Evolutionary conservation across 2,888 invertebrate species (phyloP).

Genomic region (Invenusta paracnida): DNA sequence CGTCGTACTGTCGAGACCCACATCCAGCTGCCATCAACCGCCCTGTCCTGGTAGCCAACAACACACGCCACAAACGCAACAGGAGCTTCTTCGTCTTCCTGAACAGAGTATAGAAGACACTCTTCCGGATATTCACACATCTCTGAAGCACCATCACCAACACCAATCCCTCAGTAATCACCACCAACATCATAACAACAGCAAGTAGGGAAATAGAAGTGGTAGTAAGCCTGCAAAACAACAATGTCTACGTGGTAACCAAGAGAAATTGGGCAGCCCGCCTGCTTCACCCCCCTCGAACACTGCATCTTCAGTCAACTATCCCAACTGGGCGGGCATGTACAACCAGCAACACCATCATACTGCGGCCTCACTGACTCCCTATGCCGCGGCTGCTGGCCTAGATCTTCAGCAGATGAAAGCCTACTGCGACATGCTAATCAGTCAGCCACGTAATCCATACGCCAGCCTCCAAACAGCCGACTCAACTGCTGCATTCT

Average conservation of each 20-base stretch:
- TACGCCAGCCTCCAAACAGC: neutral
- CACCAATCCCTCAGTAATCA: neutral
- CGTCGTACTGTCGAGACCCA: neutral
- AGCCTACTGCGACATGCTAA: neutral
- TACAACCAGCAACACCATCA: neutral
- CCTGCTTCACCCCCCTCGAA: neutral
- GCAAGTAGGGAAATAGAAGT: neutral
- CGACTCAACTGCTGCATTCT: neutral
- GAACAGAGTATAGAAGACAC: neutral
- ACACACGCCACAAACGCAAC: neutral
- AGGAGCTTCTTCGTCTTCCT: neutral
- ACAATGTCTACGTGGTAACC: too few species aligned
- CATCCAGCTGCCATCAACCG: neutral
- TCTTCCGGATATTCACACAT: neutral
- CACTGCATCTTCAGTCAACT: neutral
- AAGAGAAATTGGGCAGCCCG: too few species aligned
- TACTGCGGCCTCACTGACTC: too few species aligned
- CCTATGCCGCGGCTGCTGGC: too few species aligned
- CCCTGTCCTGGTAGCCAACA: neutral
- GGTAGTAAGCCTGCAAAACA: too few species aligned
- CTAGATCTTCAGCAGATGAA: too few species aligned
- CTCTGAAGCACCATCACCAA: neutral
- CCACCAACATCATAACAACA: too few species aligned
- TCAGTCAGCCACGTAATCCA: neutral
- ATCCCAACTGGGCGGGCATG: neutral